Evolutionary conservation across 2,113 vertebrate species (phyloP).

Genomic region (Pelvicachromis taeniatus): DNA sequence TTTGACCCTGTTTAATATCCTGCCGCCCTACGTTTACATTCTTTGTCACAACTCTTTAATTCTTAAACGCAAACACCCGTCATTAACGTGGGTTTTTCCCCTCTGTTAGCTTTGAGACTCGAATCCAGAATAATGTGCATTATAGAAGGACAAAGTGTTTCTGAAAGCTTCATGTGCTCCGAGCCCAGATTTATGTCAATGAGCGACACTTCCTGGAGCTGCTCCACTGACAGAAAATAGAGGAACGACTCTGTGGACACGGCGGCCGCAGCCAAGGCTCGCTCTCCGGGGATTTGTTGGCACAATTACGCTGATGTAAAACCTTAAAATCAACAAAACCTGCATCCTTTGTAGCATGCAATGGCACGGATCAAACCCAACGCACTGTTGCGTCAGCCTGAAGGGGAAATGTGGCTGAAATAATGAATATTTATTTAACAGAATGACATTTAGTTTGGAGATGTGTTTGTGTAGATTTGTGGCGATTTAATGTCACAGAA

Average conservation of each 20-base stretch:
- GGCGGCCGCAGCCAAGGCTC: slow-evolving; percentile 21
- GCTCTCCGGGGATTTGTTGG: slow-evolving; percentile 22
- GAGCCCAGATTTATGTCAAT: not conserved
- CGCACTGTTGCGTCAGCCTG: not conserved
- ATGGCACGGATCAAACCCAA: not conserved
- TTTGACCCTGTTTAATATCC: not conserved
- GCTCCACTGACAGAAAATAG: slow-evolving; percentile 48
- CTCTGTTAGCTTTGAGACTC: not conserved
- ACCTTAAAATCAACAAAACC: slow-evolving; percentile 25
- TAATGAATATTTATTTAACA: slow-evolving; percentile 25
- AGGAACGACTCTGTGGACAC: slow-evolving; percentile 13
- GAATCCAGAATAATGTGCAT: not conserved
- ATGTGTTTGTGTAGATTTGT: not conserved
- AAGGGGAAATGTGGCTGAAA: not conserved
- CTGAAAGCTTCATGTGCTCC: not conserved
- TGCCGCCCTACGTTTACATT: not conserved
- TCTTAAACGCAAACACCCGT: not conserved
- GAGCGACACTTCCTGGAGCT: slow-evolving; percentile 45
- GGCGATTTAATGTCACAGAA: not conserved
- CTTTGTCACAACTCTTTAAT: not conserved
- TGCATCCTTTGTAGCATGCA: not conserved
- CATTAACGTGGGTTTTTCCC: not conserved
- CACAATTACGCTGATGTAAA: slow-evolving; percentile 32
- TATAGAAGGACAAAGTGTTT: not conserved
- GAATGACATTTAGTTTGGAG: not conserved